Percentiles rank a stretch among this genome's conserved stretches.
phyloP scores from a whole-genome alignment of 2,797 vertebrate genomes.

The Nasua narica region DNA sequence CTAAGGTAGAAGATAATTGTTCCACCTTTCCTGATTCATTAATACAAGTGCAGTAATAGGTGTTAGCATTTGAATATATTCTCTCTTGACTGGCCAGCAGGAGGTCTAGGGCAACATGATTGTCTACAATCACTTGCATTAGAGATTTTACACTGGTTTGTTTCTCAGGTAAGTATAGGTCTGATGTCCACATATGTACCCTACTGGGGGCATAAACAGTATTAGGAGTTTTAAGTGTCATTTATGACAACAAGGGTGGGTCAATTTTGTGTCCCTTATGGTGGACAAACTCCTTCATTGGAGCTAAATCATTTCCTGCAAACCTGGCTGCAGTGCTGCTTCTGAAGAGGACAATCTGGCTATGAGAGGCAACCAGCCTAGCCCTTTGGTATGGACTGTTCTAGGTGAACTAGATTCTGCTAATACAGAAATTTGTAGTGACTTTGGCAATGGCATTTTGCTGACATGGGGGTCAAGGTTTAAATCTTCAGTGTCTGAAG shows the following conservation, averaged over 20 bases:
- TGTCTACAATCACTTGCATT: not conserved
- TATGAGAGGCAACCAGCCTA: not conserved
- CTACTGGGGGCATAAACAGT: not conserved
- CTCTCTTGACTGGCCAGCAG: not conserved
- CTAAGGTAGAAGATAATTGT: not conserved
- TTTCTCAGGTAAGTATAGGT: not conserved
- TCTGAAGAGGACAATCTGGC: not conserved
- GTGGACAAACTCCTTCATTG: not conserved
- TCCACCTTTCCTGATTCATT: not conserved
- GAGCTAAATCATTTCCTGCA: not conserved
- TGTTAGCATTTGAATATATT: not conserved
- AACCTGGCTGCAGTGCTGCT: not conserved
- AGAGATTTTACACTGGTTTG: not conserved
- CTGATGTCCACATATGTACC: not conserved
- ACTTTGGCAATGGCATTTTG: not conserved
- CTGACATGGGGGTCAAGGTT: not conserved
- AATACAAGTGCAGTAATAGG: not conserved
- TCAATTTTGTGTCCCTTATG: not conserved
- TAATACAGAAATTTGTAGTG: not conserved
- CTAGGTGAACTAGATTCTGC: not conserved
- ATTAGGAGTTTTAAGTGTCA: not conserved
- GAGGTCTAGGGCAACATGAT: not conserved
- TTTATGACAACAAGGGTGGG: not conserved
- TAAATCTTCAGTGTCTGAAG: not conserved
- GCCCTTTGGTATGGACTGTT: not conserved